Base-by-base conservation (phyloP, 2,888 invertebrate genomes). In the Noctua pronuba region DNA sequence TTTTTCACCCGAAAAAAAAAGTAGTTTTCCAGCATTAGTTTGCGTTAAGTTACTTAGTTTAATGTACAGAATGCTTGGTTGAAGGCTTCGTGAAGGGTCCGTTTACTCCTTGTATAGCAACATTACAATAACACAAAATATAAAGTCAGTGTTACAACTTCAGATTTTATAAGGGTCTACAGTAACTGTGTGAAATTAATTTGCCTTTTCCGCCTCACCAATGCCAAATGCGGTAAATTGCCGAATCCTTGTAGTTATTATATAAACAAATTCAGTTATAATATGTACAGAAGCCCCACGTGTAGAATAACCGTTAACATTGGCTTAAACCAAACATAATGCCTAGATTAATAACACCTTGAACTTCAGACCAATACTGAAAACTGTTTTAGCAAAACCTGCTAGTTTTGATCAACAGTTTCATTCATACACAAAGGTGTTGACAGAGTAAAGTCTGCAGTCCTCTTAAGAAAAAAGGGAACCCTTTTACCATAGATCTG, bases 361-460 rank as follows among this genome's bases (percentile, higher is more conserved):
- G 72, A 77, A 71, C 55, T 69, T 60, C 10, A 52, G 21, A 41
- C 49, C n/a, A 31, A n/a, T n/a, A n/a, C n/a, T n/a, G n/a, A n/a
- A n/a, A 41, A 69, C 55, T 24, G 55, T 65, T 69, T 55, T 24
- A 24, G 18, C 16, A 62, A 67, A 38, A 67, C 44, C 28, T 28
- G 66, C 49, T 44, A 60, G 58, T 31, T 28, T 80, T 16, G n/a
- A n/a, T 65, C 38, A 58, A 49, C 28, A 24, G 41, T 28, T 60
- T 52, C 66, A 60, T 73, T 10, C 5, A 28, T 21, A 8, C 38
- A 62, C 75, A 67, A 80, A 67, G 21, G 28, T 67, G 80, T 80
- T 75, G 80, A 75, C 79, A 24, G 69, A 69, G 76, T 69, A 65
- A 80, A 80, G 82, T 81, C 76, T 80, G 21, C 76, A 3, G 55